Base-by-base conservation (phyloP, 2,797 vertebrate genomes). In the Odontamblyopus rebecca region DNA sequence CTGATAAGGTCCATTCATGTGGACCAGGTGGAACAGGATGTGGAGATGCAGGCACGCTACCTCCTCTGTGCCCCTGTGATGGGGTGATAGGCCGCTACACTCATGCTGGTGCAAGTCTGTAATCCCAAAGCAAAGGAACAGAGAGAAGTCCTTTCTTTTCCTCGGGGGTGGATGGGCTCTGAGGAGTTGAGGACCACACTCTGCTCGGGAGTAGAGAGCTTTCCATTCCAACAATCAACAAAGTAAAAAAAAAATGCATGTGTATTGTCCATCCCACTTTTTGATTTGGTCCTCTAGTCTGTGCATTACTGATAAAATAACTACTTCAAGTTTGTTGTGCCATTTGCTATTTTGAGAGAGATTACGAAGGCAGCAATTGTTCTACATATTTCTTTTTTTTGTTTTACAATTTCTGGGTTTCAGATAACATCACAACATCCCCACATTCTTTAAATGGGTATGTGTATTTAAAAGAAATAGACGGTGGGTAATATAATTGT, bases 11-110 rank as follows among this genome's bases (percentile, higher is more conserved):
- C 69, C 79, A 92, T 94, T 93, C 89, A 93, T 85, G 62, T 85
- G 80, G 86, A 92, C 75, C 75, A 77, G 81, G 88, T 88, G 91
- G 90, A 93, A 93, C 92, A 86, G 83, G 85, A 91, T 83, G 89
- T 86, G 74, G 85, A 74, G 79, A 92, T 87, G 88, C 77, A 92
- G 85, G 92, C 93, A 93, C 91, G 91, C 90, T 90, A 93, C 82
- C 84, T 84, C 79, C 81, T 89, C 86, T 89, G 85, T 89, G 75
- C 81, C 73, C 60, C 75, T 64, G 83, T 6, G 89, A 91, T 88
- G 79, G 59, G 62, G 81, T 63, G 89, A 89, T 90, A 92, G 4
- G 69, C 82, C 84, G 23, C 72, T 59, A 77, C 77, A 74, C 80
- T 91, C 92, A 86, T 90, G 91, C 89, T 68, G 69, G 81, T 80